phyloP scores from a whole-genome alignment of 2,113 vertebrate species.

The Microcebus jonahi region DNA sequence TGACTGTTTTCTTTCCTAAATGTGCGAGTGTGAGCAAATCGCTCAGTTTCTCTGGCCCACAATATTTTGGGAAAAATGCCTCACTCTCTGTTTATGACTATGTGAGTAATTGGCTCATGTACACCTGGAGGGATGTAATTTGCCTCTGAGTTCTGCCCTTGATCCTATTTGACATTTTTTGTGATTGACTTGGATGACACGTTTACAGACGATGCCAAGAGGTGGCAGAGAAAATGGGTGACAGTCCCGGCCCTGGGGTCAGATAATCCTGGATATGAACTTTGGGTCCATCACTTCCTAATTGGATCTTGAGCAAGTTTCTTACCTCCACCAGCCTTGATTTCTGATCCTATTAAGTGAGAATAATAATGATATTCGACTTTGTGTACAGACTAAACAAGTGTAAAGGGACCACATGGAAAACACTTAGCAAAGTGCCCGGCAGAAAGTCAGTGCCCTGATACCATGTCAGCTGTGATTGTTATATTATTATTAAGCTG shows the following conservation, averaged over 20 bases:
- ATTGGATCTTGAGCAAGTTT: not conserved
- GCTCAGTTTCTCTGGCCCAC: not conserved
- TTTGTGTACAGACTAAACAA: not conserved
- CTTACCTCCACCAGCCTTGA: not conserved
- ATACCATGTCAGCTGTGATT: not conserved
- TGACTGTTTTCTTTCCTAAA: not conserved
- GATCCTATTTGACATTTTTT: slow-evolving; percentile 4
- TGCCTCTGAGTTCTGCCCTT: not conserved
- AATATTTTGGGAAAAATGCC: not conserved
- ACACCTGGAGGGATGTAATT: not conserved
- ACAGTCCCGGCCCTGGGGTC: not conserved
- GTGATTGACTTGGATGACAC: not conserved
- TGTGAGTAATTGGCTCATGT: not conserved
- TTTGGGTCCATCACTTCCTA: not conserved
- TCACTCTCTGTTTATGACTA: not conserved
- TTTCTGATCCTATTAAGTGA: not conserved
- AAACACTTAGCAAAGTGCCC: not conserved
- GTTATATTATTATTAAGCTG: not conserved
- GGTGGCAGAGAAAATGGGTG: not conserved
- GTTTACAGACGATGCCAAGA: not conserved
- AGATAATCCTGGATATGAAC: not conserved
- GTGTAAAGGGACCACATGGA: not conserved
- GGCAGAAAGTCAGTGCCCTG: not conserved
- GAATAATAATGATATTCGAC: not conserved
- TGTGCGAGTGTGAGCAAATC: not conserved